Base-by-base conservation (phyloP, 2,888 invertebrate species). In the Crocallis elinguaria region DNA sequence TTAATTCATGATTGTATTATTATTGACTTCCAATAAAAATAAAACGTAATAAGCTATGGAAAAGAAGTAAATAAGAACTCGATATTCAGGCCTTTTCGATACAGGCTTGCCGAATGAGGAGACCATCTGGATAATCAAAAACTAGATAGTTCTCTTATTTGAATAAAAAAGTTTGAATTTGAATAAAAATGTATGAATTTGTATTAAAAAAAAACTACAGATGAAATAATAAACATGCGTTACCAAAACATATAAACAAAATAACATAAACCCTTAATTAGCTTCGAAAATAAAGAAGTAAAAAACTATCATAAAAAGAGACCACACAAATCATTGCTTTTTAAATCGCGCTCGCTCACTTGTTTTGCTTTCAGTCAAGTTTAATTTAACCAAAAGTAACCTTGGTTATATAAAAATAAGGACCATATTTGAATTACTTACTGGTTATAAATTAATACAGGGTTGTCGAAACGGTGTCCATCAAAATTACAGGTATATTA, bases 401-500 rank as follows among this genome's bases (percentile, higher is more conserved):
- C 48, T 50, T 11, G 52, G 53, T 7, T 1, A 1, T 3, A 3
- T 25, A 7, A 2, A 0, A n/a, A 12, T 41, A 54, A 35, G 33
- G 9, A 8, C 14, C n/a, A 29, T 25, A 29, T 38, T 29, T n/a
- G 21, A 11, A 14, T 2, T 12, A 3, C n/a, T n/a, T n/a, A 16
- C 13, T 1, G 19, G 12, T 14, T 21, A 21, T n/a, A 11, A 14
- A 38, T 36, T 41, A 6, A 39, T 39, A 33, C 42, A 51, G 43
- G 56, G 49, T 51, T 57, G 49, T 53, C 42, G 14, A 42, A 48
- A 50, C 37, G 36, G 45, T 51, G 57, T 48, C 54, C 49, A 46
- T 59, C 55, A 54, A 57, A 61, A 55, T 53, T 55, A 57, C 54
- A 60, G 62, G 58, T 64, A 55, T 55, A 39, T 58, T 54, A 39